Conservation (phyloP, 2,113 vertebrate genomes). For the Stictonetta naevosa region DNA sequence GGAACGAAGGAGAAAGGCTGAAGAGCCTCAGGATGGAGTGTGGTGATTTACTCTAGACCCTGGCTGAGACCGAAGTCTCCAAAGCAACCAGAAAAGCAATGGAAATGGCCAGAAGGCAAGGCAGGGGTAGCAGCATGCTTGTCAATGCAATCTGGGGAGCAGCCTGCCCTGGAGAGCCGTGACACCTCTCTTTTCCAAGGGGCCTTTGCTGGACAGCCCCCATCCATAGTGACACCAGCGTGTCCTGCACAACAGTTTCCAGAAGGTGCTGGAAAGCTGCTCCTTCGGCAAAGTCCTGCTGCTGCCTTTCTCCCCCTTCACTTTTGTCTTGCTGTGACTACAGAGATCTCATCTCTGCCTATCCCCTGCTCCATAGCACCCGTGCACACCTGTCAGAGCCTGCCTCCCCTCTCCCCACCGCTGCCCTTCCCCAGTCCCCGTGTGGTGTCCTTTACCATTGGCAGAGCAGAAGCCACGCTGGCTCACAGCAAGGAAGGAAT, state of each 20-base stretch:
- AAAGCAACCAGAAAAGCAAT: background rate
- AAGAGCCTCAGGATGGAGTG: background rate
- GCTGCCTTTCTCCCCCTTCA: background rate
- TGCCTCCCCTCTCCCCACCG: background rate
- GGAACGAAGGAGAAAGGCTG: background rate
- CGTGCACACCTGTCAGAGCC: accelerated
- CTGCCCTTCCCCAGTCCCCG: background rate
- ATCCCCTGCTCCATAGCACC: background rate
- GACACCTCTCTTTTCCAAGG: background rate
- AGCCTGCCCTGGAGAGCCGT: background rate
- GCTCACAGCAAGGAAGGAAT: slow-evolving; percentile 62
- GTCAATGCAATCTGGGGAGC: background rate
- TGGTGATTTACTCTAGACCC: background rate
- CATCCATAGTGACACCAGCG: background rate
- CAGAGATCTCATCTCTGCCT: background rate
- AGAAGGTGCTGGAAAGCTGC: background rate
- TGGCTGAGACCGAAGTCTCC: background rate
- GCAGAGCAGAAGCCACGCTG: slow-evolving; percentile 32
- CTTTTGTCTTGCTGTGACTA: background rate
- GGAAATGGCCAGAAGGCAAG: background rate
- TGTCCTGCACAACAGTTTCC: background rate
- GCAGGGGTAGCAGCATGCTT: background rate
- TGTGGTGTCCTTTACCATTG: slow-evolving; percentile 33
- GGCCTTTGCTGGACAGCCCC: background rate
- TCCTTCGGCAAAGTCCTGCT: background rate